These are phyloP conservation scores for Tursiops truncatus DNA, from an alignment of 2,113 vertebrate species.

Conservation along the genomic window DNA sequence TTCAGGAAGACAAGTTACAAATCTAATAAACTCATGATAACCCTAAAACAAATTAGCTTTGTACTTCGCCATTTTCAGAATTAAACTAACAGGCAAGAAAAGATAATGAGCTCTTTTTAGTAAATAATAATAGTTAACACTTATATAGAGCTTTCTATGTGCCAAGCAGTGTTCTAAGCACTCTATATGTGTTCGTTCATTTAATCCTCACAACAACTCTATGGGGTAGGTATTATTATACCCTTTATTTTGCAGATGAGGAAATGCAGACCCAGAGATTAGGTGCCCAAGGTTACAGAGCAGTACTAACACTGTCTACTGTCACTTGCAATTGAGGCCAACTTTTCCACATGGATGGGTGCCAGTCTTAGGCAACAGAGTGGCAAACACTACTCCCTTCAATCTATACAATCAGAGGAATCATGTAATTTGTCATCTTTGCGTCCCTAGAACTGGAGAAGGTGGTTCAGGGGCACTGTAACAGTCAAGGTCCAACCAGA, in stretches of 20 bases:
- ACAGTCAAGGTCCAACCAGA: background rate
- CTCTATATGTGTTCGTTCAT: background rate
- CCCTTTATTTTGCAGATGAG: background rate
- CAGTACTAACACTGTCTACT: background rate
- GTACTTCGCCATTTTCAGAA: constrained; percentile 50
- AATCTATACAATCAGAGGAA: background rate
- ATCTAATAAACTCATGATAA: constrained; percentile 58
- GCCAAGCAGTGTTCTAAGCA: background rate
- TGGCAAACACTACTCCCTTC: background rate
- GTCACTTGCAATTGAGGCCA: background rate
- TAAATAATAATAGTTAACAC: background rate
- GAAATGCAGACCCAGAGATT: background rate
- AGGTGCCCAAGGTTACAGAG: background rate
- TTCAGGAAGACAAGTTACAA: constrained; percentile 60
- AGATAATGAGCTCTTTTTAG: background rate
- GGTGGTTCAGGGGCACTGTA: background rate
- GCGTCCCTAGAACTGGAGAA: background rate
- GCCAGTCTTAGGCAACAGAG: background rate
- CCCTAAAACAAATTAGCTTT: constrained; percentile 57
- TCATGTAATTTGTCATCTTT: background rate
- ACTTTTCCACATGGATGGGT: background rate
- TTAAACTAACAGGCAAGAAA: constrained; percentile 44
- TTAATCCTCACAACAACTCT: background rate
- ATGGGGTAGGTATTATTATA: background rate
- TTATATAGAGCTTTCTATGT: background rate